Percentiles rank a stretch among this genome's conserved stretches.
Evolutionary conservation across 2,888 invertebrate genomes (phyloP).

Genomic region (Nomada flava): DNA sequence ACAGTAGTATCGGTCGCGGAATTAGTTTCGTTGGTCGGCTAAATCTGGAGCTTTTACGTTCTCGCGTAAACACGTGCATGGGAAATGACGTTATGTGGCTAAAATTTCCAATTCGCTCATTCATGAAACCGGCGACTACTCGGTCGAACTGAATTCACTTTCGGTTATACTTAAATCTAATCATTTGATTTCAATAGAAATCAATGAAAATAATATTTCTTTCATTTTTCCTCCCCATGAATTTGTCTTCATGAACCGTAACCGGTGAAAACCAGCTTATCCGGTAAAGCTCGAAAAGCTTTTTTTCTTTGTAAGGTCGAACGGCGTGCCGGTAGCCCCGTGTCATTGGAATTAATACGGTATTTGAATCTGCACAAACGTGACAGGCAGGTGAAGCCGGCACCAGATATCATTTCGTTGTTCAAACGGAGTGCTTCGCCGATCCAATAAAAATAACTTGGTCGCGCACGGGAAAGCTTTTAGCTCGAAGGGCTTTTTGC

Average conservation of each 20-base stretch:
- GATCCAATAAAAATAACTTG: conserved; percentile 67
- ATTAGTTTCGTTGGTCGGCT: conserved; percentile 61
- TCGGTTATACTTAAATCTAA: neutral
- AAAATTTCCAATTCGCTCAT: conserved; percentile 60
- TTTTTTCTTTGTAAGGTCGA: neutral
- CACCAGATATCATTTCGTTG: conserved; percentile 57
- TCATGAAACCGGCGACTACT: conserved; percentile 62
- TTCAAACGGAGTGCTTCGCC: conserved; percentile 55
- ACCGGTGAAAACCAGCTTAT: neutral
- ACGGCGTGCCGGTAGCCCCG: neutral
- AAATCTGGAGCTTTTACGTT: conserved; percentile 59
- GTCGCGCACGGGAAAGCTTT: conserved; percentile 62
- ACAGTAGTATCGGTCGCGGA: conserved; percentile 46
- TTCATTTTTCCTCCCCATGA: too few species aligned
- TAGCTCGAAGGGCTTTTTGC: conserved; percentile 68
- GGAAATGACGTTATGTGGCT: conserved; percentile 67
- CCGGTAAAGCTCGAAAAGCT: neutral
- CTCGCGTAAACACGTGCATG: conserved; percentile 51
- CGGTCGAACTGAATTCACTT: conserved; percentile 46
- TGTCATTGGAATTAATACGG: conserved; percentile 33
- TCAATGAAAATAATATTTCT: too few species aligned
- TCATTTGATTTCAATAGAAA: too few species aligned
- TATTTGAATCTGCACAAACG: conserved; percentile 47
- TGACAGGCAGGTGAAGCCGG: conserved; percentile 38
- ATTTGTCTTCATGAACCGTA: neutral